Base-by-base conservation (phyloP, 1,140 invertebrate genomes). In the Pectinophora gossypiella region DNA sequence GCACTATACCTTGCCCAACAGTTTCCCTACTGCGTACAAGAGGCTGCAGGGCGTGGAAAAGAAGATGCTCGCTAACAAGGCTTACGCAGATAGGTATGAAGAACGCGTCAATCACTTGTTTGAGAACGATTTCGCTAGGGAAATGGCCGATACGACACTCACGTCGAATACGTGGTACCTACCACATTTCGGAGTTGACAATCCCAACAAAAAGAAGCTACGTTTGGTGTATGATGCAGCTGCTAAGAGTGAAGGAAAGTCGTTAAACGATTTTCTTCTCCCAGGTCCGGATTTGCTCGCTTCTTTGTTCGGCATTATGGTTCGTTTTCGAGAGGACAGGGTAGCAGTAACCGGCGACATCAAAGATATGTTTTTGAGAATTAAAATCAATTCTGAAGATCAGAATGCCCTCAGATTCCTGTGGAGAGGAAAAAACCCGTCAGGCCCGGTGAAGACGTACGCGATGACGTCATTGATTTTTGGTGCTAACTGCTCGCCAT, bases 261-360 rank as follows among this genome's bases (percentile, higher is more conserved):
- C 7, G 7, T 15, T 38, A 38, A 38, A 38, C 13, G 36, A 38
- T n/a, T 38, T 7, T 38, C 13, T 38, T 4, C 21, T 61, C 9
- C 58, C 42, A 38, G 61, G 67, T 1, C 67, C 64, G 3, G 60
- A 61, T 43, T 16, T 50, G 19, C 21, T 64, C 13, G 45, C 12
- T 4, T n/a, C n/a, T n/a, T n/a, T n/a, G n/a, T n/a, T n/a, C n/a
- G n/a, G n/a, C n/a, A 38, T 38, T 15, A 38, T 70, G 4, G 13
- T 58, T 3, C 21, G 45, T 3, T 68, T 70, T 32, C 35, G 67
- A 40, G 16, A 52, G 19, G 44, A 47, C 2, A 19, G 13, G 35
- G 36, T 65, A 18, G 64, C 62, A 0, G 48, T 68, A n/a, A n/a
- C n/a, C n/a, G n/a, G n/a, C n/a, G n/a, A n/a, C n/a, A n/a, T n/a